Percentiles rank a stretch among this genome's conserved stretches.
These are phyloP conservation scores for Drosophila atroscutellata DNA, from an alignment of 2,888 invertebrate species.

Conservation along the genomic window DNA sequence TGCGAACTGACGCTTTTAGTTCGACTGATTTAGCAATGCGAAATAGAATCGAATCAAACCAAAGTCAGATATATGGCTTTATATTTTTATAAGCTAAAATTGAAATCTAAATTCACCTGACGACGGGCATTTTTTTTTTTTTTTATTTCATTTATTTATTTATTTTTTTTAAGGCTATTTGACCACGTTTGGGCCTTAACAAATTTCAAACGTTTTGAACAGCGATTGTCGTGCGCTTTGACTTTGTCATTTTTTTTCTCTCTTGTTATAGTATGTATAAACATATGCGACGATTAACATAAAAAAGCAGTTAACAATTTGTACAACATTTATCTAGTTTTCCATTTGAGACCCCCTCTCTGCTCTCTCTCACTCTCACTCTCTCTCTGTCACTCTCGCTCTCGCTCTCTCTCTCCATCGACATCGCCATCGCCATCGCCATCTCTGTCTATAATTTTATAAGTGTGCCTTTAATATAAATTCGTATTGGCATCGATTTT, in stretches of 20 bases:
- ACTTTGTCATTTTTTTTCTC: constrained; percentile 67
- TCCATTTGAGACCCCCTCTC: constrained; percentile 47
- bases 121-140: constrained; percentile 2
- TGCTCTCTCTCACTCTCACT: neutral
- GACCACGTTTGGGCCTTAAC: constrained; percentile 32
- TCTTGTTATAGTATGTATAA: constrained; percentile 53
- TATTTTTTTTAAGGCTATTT: constrained; percentile 17
- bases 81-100: constrained; percentile 46
- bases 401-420: neutral
- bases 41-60: constrained; percentile 32
- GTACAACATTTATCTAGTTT: constrained; percentile 80
- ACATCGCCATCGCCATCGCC: neutral
- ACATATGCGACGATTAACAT: constrained; percentile 69
- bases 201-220: constrained; percentile 35
- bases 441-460: constrained; percentile 22
- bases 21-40: constrained; percentile 14
- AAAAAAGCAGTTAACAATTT: constrained; percentile 81
- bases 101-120: constrained; percentile 44
- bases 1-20: constrained; percentile 29
- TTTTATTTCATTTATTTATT: neutral
- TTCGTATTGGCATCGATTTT: constrained; percentile 54
- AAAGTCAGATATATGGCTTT: constrained; percentile 21
- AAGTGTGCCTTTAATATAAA: constrained; percentile 48
- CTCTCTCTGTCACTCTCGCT: too few relatives aligned
- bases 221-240: constrained; percentile 51